Base-by-base conservation (phyloP, 1,140 invertebrate species). In the Drosophila melanica region DNA sequence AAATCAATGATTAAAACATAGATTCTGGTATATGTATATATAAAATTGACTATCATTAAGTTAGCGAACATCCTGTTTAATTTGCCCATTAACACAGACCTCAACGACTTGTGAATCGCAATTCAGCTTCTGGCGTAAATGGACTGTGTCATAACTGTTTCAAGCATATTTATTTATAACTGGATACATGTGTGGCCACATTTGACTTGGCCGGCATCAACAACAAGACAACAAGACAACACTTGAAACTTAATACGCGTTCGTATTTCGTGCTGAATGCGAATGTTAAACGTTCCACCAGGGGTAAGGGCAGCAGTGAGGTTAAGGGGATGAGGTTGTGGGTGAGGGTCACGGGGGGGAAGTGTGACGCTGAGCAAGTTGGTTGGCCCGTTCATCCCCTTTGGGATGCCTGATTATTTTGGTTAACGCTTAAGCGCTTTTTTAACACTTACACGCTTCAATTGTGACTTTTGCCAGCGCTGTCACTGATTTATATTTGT, bases 371-470 rank as follows among this genome's bases (percentile, higher is more conserved):
- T 47, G 14, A 44, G 8, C 54, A 33, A 27, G 35, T 55, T 23
- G 11, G 47, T 57, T 57, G 44, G n/a, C 33, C 20, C 41, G 33
- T 74, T 48, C 42, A 16, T 53, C 57, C 65, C 66, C 30, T 14
- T n/a, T n/a, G 53, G 30, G 18, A 48, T 59, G 71, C 35, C 37
- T 79, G 75, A 78, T 86, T 79, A 82, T 79, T 82, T 89, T 77
- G 64, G 59, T 51, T 78, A 66, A 75, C 72, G 76, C 64, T 75
- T 75, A 80, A 84, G 66, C 69, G 81, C 63, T 82, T 79, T 90
- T 77, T 90, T 90, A 90, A 90, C 87, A 90, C 87, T 90, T 90
- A 90, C 77, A 90, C 80, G 87, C 81, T 87, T 90, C 68, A 66
- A 54, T 44, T 57, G 48, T 53, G 63, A 18, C 53, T 39, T 58